Conservation (phyloP, 2,797 vertebrate genomes). For the Pseudochirops corinnae region DNA sequence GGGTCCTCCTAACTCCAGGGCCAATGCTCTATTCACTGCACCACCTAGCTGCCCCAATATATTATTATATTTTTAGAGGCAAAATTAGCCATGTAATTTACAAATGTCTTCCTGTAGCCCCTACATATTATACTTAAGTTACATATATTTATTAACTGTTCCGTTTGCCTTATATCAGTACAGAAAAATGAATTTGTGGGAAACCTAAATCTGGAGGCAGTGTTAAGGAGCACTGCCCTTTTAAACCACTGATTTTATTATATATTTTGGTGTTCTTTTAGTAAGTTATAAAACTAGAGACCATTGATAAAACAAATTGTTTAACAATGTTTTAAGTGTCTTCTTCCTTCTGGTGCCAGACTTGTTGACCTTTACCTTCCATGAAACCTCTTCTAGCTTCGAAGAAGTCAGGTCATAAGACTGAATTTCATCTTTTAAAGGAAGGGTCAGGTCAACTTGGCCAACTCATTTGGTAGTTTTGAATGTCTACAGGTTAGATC, state of each 20-base stretch:
- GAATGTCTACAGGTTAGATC: background rate
- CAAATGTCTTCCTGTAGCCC: background rate
- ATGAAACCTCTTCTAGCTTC: background rate
- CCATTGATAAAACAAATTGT: background rate
- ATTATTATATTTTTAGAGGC: background rate
- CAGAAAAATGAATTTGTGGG: background rate
- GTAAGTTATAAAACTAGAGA: background rate
- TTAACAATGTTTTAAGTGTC: background rate
- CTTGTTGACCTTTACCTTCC: background rate
- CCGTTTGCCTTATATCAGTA: background rate
- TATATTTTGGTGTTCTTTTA: background rate
- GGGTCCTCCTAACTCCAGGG: too few relatives aligned
- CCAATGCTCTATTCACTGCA: too few relatives aligned
- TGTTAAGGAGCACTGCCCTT: background rate
- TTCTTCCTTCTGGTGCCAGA: background rate
- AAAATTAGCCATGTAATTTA: background rate
- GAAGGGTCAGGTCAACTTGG: background rate
- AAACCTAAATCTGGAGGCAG: background rate
- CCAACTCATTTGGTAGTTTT: background rate
- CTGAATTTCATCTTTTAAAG: conserved; percentile 6
- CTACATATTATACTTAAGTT: background rate
- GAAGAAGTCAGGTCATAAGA: background rate
- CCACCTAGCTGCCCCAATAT: too few relatives aligned
- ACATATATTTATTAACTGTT: background rate
- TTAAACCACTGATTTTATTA: background rate